These are phyloP conservation scores for Ametastegia equiseti DNA, from an alignment of 2,888 invertebrate species.

Conservation along the genomic window DNA sequence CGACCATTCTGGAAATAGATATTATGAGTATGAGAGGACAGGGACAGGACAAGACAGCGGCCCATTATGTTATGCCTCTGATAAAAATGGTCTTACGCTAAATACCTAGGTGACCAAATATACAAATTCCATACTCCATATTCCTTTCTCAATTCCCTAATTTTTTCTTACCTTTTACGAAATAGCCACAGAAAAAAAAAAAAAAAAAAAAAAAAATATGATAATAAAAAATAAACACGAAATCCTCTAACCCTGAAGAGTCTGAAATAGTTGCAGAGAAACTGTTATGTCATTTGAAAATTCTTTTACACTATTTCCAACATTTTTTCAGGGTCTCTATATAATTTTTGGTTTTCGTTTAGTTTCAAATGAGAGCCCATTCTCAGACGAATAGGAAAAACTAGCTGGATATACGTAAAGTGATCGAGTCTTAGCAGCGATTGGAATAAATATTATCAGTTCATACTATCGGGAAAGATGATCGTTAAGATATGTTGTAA, in stretches of 20 bases:
- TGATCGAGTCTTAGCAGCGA: not conserved
- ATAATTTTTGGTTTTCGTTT: not conserved
- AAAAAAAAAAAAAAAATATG: too few relatives aligned
- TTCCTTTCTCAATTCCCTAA: not conserved
- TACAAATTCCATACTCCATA: not conserved
- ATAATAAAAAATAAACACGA: too few relatives aligned
- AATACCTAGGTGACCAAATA: not conserved
- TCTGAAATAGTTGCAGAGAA: not conserved
- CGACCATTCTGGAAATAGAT: slow-evolving; percentile 75
- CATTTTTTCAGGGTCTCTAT: not conserved
- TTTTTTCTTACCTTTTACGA: not conserved
- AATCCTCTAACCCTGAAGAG: not conserved
- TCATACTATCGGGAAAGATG: not conserved
- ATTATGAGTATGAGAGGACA: slow-evolving; percentile 76
- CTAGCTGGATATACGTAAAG: not conserved
- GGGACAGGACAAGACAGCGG: slow-evolving; percentile 74
- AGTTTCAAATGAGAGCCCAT: not conserved
- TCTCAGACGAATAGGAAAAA: not conserved
- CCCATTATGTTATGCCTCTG: slow-evolving; percentile 64
- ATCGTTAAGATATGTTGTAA: not conserved
- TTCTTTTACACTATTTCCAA: too few relatives aligned
- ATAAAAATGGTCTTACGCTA: slow-evolving; percentile 27
- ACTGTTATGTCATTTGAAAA: not conserved
- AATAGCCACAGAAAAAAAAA: too few relatives aligned
- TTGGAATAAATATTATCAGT: slow-evolving; percentile 3